Evolutionary conservation across 2,888 invertebrate genomes (phyloP), one percentile per base, ranked within the genome.

Genomic region (Hypercompe scribonia): DNA sequence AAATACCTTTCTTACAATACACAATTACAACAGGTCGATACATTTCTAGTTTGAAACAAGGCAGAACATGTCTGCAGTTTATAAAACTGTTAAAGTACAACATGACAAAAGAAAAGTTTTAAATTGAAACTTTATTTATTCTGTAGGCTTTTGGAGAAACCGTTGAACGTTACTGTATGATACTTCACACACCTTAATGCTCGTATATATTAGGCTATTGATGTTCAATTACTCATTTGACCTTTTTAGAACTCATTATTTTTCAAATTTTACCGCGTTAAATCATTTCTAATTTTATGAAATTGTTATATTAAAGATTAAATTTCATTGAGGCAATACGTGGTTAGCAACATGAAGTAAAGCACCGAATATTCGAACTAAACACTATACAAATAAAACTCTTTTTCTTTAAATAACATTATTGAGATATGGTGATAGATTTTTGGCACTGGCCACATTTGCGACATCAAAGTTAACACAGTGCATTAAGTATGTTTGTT

Each of bases 1-100:
- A 91, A 90, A 91, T 90, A 91, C 84, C 68, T 83, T 85, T 81
- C 33, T 75, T 79, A 77, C 78, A 74, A 73, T 79, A 77, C 76
- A 78, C 54, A 70, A 76, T 76, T 79, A 79, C 77, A 80, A 80
- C 79, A 79, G 77, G 39, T 64, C 65, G 70, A 54, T 80, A 76
- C 34, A 65, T 58, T 66, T 70, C 67, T 61, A 50, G 34, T 78
- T 72, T 72, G 65, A 70, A 77, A 73, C 73, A 76, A 78, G 78
- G 75, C 75, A 78, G 46, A 61, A 46, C 61, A 72, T 68, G 73
- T 39, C 68, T 67, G 68, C 21, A 68, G 68, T 61, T 79, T 24
- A 61, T 42, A 72, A 28, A 13, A 46, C 28, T 61, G 39, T 61
- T 63, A 36, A 54, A 42, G 50, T n/a, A 21, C n/a, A 46, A 33